phyloP scores from a whole-genome alignment of 2,797 vertebrate species.

The Crenuchus spilurus region DNA sequence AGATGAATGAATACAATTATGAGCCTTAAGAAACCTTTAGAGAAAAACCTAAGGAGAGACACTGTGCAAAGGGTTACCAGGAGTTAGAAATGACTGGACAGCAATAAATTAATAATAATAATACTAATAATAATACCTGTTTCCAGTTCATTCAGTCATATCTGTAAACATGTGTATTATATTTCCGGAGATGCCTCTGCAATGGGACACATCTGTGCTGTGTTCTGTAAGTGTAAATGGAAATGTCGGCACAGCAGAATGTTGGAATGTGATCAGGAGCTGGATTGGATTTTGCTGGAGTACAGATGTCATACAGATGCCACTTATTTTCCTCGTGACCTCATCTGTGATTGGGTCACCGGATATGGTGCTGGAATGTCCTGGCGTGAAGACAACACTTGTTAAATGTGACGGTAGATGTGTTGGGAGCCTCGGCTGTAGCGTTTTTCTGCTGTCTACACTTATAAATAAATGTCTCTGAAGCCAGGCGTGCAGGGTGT shows the following conservation, averaged over 20 bases:
- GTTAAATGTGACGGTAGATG: background rate
- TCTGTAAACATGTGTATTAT: background rate
- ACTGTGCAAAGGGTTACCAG: no score
- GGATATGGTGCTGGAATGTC: background rate
- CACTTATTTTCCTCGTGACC: constrained; percentile 10
- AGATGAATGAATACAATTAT: no score
- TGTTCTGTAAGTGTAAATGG: background rate
- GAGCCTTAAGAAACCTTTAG: no score
- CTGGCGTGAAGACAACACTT: background rate
- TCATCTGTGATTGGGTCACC: constrained; percentile 8
- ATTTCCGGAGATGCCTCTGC: background rate
- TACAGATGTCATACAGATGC: constrained; percentile 8
- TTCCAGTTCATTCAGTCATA: no score
- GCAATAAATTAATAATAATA: no score
- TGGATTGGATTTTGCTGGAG: background rate
- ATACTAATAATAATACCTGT: no score
- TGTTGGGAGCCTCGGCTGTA: background rate
- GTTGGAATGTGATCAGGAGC: background rate
- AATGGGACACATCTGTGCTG: background rate
- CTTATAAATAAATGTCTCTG: no score
- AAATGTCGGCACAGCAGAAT: background rate
- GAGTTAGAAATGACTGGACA: no score
- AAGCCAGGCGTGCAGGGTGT: no score
- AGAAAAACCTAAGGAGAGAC: no score
- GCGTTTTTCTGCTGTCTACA: background rate